Evolutionary conservation across 2,888 invertebrate species (phyloP).

Genomic region (Morpho achilles): DNA sequence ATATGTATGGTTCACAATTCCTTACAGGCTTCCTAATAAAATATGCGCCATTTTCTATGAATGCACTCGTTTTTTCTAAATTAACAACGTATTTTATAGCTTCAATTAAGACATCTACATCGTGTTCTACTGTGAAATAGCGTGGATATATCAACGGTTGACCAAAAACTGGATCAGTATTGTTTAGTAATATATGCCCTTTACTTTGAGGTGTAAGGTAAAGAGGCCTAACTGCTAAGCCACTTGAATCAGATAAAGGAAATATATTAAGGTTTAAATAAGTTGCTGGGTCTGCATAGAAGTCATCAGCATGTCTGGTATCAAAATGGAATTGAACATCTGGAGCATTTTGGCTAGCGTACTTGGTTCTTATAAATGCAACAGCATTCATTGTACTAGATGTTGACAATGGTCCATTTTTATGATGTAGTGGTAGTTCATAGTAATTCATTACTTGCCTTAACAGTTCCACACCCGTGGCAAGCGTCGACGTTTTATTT

Average conservation of each 20-base stretch:
- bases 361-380: constrained; percentile 81
- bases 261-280: constrained; percentile 46
- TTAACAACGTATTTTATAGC: constrained; percentile 79
- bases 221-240: constrained; percentile 80
- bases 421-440: constrained; percentile 45
- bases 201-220: constrained; percentile 81
- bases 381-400: constrained; percentile 76
- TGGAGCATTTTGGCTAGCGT: constrained; percentile 63
- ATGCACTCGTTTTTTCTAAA: constrained; percentile 79
- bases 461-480: constrained; percentile 51
- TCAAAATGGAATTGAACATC: constrained; percentile 85
- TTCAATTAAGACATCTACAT: constrained; percentile 80
- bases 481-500: constrained; percentile 75
- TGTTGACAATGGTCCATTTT: constrained; percentile 74
- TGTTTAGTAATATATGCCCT: constrained; percentile 81
- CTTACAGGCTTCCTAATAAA: constrained; percentile 78
- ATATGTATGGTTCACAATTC: constrained; percentile 75
- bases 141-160: constrained; percentile 86
- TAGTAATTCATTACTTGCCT: constrained; percentile 65
- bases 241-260: constrained; percentile 82
- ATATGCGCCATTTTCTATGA: constrained; percentile 75
- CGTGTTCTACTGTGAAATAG: constrained; percentile 81
- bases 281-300: constrained; percentile 77
- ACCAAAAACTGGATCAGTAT: constrained; percentile 84
- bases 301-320: constrained; percentile 76